Conservation (phyloP, 2,888 invertebrate genomes). For the Drosophila atripex region DNA sequence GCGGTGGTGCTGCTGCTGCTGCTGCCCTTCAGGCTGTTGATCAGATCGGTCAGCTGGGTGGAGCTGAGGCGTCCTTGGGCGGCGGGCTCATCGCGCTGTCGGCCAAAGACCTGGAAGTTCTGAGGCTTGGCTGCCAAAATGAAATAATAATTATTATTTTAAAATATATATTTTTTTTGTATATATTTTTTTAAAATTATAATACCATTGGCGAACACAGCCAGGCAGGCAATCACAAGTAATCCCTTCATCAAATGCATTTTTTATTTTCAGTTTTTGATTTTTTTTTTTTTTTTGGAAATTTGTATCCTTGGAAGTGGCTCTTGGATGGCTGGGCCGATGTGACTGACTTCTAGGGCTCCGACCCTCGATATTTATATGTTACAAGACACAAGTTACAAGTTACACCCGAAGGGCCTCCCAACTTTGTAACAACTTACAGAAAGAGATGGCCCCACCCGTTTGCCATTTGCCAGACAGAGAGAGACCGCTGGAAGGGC, state of each 20-base stretch:
- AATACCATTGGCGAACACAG: constrained; percentile 56
- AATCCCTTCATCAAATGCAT: constrained; percentile 59
- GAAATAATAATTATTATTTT: not conserved
- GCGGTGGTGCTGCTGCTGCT: constrained; percentile 5
- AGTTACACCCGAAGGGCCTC: not conserved
- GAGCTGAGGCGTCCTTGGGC: constrained; percentile 61
- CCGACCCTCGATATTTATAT: constrained; percentile 66
- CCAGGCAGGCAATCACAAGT: constrained; percentile 60
- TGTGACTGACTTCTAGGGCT: constrained; percentile 66
- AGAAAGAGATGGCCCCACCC: not conserved
- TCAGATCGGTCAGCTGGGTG: constrained; percentile 49
- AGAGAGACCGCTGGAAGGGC: not conserved
- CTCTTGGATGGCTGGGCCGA: constrained; percentile 56
- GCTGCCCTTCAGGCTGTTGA: constrained; percentile 45
- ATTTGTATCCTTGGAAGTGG: constrained; percentile 27
- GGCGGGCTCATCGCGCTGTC: constrained; percentile 42
- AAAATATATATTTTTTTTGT: too few relatives aligned
- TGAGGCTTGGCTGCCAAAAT: constrained; percentile 49
- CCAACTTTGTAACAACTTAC: not conserved
- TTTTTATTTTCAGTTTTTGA: constrained; percentile 29
- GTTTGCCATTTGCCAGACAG: too few relatives aligned
- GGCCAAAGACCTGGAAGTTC: constrained; percentile 46
- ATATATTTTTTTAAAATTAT: not conserved
- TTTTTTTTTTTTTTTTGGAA: constrained; percentile 23
- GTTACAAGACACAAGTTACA: constrained; percentile 45